Evolutionary conservation across 2,113 vertebrate genomes (phyloP).

Genomic region (Passer montanus): DNA sequence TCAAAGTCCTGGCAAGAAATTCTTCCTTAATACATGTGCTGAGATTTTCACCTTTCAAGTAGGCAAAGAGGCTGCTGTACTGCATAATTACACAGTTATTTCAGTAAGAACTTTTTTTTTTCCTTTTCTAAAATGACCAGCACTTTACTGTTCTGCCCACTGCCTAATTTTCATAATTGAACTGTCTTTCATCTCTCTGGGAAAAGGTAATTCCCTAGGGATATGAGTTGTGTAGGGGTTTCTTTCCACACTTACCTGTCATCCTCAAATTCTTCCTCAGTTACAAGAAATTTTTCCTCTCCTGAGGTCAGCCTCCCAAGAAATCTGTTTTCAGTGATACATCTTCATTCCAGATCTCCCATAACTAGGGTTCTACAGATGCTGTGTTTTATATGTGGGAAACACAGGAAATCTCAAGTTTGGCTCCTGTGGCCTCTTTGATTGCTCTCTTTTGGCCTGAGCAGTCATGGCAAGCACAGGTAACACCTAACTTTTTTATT

Average conservation of each 20-base stretch:
- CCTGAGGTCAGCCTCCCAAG: not conserved
- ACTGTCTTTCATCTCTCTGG: not conserved
- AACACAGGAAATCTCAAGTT: not conserved
- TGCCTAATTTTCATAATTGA: conserved; percentile 7
- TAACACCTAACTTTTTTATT: not conserved
- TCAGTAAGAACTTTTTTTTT: not conserved
- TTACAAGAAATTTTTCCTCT: not conserved
- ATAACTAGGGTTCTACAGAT: not conserved
- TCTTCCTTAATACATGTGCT: not conserved
- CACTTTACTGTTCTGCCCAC: not conserved
- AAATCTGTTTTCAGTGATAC: not conserved
- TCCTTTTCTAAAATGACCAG: not conserved
- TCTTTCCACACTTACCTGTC: not conserved
- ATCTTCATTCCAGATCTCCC: not conserved
- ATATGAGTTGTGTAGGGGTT: not conserved
- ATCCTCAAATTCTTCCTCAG: not conserved
- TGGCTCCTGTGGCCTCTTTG: not conserved
- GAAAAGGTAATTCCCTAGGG: not conserved
- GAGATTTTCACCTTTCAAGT: not conserved
- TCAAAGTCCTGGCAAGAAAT: not conserved
- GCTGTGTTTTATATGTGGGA: not conserved
- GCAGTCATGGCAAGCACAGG: not conserved
- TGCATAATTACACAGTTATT: not conserved
- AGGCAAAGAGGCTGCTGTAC: not conserved
- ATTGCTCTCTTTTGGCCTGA: not conserved